These are phyloP conservation scores for Rhinichthys osculus DNA, from an alignment of 2,797 vertebrate genomes.

Conservation along the genomic window DNA sequence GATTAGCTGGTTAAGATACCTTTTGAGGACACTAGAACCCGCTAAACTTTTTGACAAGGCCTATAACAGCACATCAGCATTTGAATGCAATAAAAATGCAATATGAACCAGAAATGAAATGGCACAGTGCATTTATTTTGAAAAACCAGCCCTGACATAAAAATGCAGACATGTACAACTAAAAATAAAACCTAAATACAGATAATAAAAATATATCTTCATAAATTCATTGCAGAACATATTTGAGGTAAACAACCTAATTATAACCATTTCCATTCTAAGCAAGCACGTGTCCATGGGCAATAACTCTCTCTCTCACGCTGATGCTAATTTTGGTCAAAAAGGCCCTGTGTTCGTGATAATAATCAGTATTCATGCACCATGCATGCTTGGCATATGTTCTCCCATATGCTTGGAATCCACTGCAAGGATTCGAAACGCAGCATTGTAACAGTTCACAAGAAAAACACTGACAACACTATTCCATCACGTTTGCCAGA, in stretches of 20 bases:
- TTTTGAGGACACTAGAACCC: background rate
- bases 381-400: conserved; percentile 68
- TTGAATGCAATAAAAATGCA: background rate
- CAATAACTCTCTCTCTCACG: conserved; percentile 51
- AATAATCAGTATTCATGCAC: conserved; percentile 67
- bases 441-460: conserved; percentile 52
- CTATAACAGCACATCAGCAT: background rate
- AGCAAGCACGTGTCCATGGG: conserved; percentile 49
- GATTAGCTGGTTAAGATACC: background rate
- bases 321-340: conserved; percentile 52
- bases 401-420: conserved; percentile 70
- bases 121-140: background rate
- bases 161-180: background rate
- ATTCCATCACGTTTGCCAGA: conserved; percentile 51
- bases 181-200: conserved; percentile 6
- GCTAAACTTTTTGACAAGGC: background rate
- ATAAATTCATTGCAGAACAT: conserved; percentile 23
- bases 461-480: conserved; percentile 50
- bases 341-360: conserved; percentile 63
- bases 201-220: background rate
- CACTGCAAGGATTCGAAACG: conserved; percentile 57
- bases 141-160: background rate
- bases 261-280: conserved; percentile 60
- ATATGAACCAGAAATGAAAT: background rate
- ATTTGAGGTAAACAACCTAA: conserved; percentile 55